phyloP scores from a whole-genome alignment of 2,113 vertebrate species.

The Phalacrocorax pelagicus region DNA sequence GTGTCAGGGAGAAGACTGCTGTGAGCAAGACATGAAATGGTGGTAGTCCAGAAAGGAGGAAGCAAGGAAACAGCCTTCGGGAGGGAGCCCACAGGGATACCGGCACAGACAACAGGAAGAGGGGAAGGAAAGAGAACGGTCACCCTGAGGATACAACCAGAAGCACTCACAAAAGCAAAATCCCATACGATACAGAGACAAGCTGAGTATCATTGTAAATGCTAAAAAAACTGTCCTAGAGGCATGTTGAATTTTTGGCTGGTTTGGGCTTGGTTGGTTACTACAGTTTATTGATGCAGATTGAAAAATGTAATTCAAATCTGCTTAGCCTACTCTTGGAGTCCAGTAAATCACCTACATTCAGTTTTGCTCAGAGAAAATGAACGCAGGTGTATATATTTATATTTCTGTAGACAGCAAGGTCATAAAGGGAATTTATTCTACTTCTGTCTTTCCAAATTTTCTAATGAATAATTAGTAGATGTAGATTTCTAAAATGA shows the following conservation, averaged over 20 bases:
- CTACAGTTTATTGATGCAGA: neutral
- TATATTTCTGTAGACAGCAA: neutral
- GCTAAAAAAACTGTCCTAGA: neutral
- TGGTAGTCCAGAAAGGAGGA: neutral
- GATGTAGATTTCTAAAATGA: slow-evolving; percentile 31
- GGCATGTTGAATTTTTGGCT: neutral
- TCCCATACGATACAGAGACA: neutral
- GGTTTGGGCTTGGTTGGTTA: neutral
- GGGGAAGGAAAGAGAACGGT: neutral
- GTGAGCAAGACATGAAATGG: neutral
- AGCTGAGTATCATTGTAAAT: neutral
- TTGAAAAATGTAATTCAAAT: neutral
- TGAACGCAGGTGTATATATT: neutral
- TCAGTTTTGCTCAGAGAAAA: neutral
- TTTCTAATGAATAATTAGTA: slow-evolving; percentile 57
- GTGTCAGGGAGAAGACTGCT: neutral
- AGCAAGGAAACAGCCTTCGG: neutral
- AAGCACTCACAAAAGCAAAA: neutral
- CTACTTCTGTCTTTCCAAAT: neutral
- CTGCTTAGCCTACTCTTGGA: neutral
- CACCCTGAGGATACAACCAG: neutral
- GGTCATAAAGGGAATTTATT: slow-evolving; percentile 9
- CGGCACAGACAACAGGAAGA: neutral
- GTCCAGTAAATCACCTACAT: neutral
- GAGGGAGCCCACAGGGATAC: neutral